Base-by-base conservation (phyloP, 2,888 invertebrate genomes). In the Hypena proboscidalis region DNA sequence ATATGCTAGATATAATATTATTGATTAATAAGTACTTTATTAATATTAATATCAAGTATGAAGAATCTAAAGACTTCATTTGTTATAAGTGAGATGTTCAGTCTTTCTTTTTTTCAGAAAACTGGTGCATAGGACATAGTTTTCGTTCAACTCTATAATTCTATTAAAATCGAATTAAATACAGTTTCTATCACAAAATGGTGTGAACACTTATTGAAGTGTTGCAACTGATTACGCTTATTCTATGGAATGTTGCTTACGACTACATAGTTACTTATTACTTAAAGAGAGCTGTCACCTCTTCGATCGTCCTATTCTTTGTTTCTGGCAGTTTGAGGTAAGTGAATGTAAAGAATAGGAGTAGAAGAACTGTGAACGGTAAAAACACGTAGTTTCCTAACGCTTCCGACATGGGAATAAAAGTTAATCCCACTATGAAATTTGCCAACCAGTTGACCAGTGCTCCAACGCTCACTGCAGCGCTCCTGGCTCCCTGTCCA, bases 381-480 rank as follows among this genome's bases (percentile, higher is more conserved):
- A 92, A 53, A 74, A 91, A 92, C 17, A 90, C 90, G 40, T 75
- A 88, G 63, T 88, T 79, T 9, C 78, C 83, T 11, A 92, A 67
- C 1, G 77, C 77, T 0, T 73, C 58, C 1, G 75, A 77, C 78
- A 92, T 76, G 2, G 84, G 74, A 21, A 89, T 80, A 66, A 92
- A 92, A 0, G 85, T 75, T 4, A 92, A 63, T 1, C 90, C 90
- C n/a, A 92, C 86, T n/a, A 91, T 67, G 43, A 92, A 91, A 70
- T 92, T 92, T 6, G 91, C 90, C 30, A 90, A 81, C 91, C 91
- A 92, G 67, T 92, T 92, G 38, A 91, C 85, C 1, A 90, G 70
- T 7, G 91, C 91, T 2, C 91, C 91, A 0, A 91, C 81, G 42
- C 91, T 91, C 6, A 91, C 90, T 0, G 91, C 91, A 4, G 90